Conservation (phyloP, 1,140 invertebrate species). For the Myzus persicae region DNA sequence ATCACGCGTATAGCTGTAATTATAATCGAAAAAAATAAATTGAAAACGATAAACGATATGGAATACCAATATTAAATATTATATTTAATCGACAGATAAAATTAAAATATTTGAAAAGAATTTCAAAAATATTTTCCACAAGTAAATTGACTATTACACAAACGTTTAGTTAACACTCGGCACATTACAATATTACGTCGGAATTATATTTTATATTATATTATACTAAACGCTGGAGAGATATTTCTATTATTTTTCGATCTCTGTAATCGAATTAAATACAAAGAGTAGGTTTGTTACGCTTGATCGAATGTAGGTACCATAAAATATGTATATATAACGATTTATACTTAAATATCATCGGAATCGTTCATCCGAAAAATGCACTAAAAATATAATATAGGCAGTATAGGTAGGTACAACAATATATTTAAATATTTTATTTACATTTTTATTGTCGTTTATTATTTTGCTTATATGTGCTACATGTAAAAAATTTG, state of each 20-base stretch:
- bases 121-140: neutral
- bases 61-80: neutral
- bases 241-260: neutral
- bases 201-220: neutral
- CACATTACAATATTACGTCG: neutral
- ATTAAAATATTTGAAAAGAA: neutral
- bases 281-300: neutral
- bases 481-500: neutral
- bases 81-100: neutral
- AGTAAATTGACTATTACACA: neutral
- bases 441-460: neutral
- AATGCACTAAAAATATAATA: neutral
- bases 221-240: neutral
- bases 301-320: neutral
- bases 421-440: neutral
- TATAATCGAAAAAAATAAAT: neutral
- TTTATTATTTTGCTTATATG: neutral
- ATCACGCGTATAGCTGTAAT: neutral
- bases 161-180: neutral
- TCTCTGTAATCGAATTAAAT: neutral
- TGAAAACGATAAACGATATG: neutral
- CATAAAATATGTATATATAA: neutral
- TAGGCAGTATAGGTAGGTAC: too few relatives aligned
- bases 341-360: neutral
- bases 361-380: neutral